A percentile compares a stretch with the other conserved stretches of the same genome.
These are phyloP conservation scores for Solenopsis fugax DNA, from an alignment of 1,140 invertebrate genomes.

Conservation along the genomic window DNA sequence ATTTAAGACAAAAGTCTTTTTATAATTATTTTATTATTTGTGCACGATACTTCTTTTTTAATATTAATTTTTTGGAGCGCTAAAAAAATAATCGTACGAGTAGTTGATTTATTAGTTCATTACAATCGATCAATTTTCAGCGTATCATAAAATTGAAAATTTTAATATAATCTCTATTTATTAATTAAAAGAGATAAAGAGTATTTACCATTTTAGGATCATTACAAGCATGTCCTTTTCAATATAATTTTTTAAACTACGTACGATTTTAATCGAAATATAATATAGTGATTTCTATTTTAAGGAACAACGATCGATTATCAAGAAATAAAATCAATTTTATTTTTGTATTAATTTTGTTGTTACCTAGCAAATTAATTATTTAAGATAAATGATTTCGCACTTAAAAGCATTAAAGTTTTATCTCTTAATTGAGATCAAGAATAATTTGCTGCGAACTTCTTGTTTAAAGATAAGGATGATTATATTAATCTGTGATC, in stretches of 20 bases:
- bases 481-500: not conserved
- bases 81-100: not conserved
- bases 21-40: not conserved
- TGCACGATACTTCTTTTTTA: not conserved
- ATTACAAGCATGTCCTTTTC: not conserved
- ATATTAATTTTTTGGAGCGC: not conserved
- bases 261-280: not conserved
- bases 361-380: not conserved
- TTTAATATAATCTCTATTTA: not conserved
- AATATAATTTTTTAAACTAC: not conserved
- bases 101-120: not conserved
- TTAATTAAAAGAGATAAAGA: not conserved
- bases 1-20: not conserved
- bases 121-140: not conserved
- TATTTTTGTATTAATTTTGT: not conserved
- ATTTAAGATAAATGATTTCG: not conserved
- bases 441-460: not conserved
- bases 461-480: not conserved
- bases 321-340: not conserved
- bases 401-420: not conserved
- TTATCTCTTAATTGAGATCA: not conserved
- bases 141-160: not conserved
- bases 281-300: not conserved
- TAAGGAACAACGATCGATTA: not conserved
- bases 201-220: not conserved